Evolutionary conservation across 2,113 vertebrate species (phyloP).

Genomic region (Esox niger): DNA sequence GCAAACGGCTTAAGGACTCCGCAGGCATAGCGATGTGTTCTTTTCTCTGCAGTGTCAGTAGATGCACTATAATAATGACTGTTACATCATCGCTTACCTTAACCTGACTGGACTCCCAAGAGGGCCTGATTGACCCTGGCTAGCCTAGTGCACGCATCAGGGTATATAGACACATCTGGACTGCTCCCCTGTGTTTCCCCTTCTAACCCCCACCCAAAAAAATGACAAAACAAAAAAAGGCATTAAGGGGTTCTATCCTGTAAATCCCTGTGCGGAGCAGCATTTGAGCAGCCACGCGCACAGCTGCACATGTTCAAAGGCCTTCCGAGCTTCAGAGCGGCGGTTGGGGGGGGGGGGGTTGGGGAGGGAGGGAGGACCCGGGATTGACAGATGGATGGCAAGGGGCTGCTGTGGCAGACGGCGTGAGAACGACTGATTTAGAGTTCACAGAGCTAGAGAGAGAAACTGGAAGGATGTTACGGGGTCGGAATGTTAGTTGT

Average conservation of each 20-base stretch:
- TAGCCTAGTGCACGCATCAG: neutral
- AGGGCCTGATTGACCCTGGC: slow-evolving; percentile 34
- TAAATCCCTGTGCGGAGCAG: slow-evolving; percentile 25
- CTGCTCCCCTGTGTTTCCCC: too few relatives aligned
- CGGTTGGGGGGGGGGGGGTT: slow-evolving; percentile 33
- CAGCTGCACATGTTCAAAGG: slow-evolving; percentile 51
- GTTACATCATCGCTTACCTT: slow-evolving; percentile 61
- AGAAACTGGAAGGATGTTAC: too few relatives aligned
- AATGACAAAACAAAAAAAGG: slow-evolving; percentile 41
- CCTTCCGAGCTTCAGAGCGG: slow-evolving; percentile 38
- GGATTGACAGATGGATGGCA: neutral
- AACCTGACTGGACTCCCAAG: slow-evolving; percentile 5
- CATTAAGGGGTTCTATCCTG: slow-evolving; percentile 20
- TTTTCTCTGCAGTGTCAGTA: neutral
- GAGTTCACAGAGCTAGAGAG: too few relatives aligned
- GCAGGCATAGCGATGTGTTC: too few relatives aligned
- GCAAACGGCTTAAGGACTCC: too few relatives aligned
- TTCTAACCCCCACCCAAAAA: too few relatives aligned
- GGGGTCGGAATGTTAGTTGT: too few relatives aligned
- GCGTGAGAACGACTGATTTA: too few relatives aligned
- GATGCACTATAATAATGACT: slow-evolving; percentile 42
- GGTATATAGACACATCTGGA: too few relatives aligned
- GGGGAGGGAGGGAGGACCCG: slow-evolving; percentile 17
- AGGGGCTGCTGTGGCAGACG: neutral
- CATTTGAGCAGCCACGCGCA: slow-evolving; percentile 2